Conservation (phyloP, 2,888 invertebrate species). For the Tridacna crocea region DNA sequence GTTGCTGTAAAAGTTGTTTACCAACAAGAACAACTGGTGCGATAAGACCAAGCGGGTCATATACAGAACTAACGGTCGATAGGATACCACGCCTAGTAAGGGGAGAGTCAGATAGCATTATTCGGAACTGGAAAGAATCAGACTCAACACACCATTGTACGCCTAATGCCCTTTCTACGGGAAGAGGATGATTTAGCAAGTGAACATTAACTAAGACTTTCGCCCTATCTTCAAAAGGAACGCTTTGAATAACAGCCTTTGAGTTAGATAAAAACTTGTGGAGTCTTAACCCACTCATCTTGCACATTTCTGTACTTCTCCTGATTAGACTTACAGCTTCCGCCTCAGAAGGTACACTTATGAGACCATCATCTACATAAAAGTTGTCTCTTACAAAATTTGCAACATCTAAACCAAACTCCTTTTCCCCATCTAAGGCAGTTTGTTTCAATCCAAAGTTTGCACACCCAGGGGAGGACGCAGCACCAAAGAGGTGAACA, state of each 20-base stretch:
- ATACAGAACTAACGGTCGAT: conserved; percentile 56
- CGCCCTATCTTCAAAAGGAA: conserved; percentile 50
- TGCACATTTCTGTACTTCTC: conserved; percentile 44
- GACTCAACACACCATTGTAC: conserved; percentile 61
- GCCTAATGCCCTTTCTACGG: conserved; percentile 59
- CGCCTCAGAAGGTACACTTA: conserved; percentile 36
- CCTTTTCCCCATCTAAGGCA: conserved; percentile 32
- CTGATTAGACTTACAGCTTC: conserved; percentile 48
- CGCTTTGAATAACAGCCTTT: conserved; percentile 43
- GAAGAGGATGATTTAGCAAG: conserved; percentile 34
- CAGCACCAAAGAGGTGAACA: too few relatives aligned
- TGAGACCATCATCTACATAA: conserved; percentile 64
- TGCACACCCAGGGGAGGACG: conserved; percentile 61
- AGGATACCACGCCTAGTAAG: conserved; percentile 56
- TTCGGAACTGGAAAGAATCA: too few relatives aligned
- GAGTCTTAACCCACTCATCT: conserved; percentile 51
- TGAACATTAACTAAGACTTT: conserved; percentile 30
- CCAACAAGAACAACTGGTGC: conserved; percentile 57
- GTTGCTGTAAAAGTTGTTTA: conserved; percentile 61
- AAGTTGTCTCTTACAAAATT: conserved; percentile 55
- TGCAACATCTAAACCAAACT: conserved; percentile 39
- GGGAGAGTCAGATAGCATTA: conserved; percentile 47
- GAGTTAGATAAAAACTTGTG: conserved; percentile 65
- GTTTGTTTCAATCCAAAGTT: conserved; percentile 55
- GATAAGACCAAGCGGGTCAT: conserved; percentile 66